Conservation (phyloP, 1,140 invertebrate species). For the Drosophila jambulina region DNA sequence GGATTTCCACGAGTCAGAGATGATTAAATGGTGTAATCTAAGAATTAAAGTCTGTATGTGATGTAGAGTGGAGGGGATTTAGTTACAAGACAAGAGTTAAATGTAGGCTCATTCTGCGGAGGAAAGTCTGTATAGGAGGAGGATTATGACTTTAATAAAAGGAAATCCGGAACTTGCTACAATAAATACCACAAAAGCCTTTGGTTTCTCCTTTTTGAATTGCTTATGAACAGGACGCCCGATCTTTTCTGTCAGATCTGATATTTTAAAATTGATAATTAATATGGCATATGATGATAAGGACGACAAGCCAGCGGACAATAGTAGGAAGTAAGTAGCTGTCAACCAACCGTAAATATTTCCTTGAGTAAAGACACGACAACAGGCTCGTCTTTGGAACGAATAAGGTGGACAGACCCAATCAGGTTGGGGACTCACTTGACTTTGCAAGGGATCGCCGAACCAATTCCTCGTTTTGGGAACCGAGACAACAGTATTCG, state of each 20-base stretch:
- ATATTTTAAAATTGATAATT: background rate
- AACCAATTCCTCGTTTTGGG: background rate
- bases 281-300: conserved; percentile 26
- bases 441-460: background rate
- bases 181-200: too few species aligned
- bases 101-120: background rate
- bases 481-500: background rate
- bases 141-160: background rate
- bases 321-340: conserved; percentile 1
- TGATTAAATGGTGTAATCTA: conserved; percentile 2
- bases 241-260: background rate
- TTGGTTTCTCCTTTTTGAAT: too few species aligned
- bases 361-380: background rate
- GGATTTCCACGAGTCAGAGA: conserved; percentile 11
- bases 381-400: background rate
- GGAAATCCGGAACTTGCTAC: too few species aligned
- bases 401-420: background rate
- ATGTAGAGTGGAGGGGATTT: background rate
- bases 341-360: too few species aligned
- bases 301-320: background rate
- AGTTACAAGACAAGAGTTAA: background rate
- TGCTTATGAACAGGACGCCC: background rate
- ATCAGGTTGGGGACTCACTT: background rate
- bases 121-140: background rate
- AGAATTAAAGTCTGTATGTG: background rate